Evolutionary conservation across 2,888 invertebrate genomes (phyloP).

Genomic region (Ptilodon capucinus): DNA sequence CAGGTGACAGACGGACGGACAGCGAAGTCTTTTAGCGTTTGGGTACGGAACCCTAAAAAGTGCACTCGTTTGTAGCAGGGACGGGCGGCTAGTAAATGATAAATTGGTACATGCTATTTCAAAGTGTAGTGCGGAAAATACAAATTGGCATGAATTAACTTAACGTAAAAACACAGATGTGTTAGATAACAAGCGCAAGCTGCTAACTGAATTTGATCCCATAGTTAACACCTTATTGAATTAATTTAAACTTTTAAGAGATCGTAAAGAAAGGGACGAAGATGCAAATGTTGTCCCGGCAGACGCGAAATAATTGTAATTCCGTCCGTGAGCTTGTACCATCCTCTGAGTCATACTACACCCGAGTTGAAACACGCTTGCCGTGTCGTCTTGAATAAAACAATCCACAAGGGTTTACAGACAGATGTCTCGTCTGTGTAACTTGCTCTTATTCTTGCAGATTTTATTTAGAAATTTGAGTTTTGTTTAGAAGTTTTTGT

Average conservation of each 20-base stretch:
- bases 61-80: too few relatives aligned
- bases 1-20: too few relatives aligned
- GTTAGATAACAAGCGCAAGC: too few relatives aligned
- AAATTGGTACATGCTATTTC: too few relatives aligned
- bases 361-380: slow-evolving; percentile 28
- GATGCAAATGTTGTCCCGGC: slow-evolving; percentile 25
- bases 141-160: too few relatives aligned
- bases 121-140: too few relatives aligned
- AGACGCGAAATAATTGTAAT: slow-evolving; percentile 27
- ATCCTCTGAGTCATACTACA: slow-evolving; percentile 35
- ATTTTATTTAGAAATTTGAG: neutral
- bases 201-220: too few relatives aligned
- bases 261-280: slow-evolving; percentile 13
- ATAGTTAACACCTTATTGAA: too few relatives aligned
- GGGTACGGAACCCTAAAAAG: too few relatives aligned
- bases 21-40: too few relatives aligned
- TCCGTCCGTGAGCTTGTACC: slow-evolving; percentile 25
- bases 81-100: too few relatives aligned
- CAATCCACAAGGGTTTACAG: slow-evolving; percentile 5
- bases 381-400: slow-evolving; percentile 30
- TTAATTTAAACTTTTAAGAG: slow-evolving; percentile 15
- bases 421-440: neutral
- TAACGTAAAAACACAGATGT: too few relatives aligned
- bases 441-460: neutral
- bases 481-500: neutral